These are phyloP conservation scores for Ladona fulva DNA, from an alignment of 1,140 invertebrate genomes.

Conservation along the genomic window DNA sequence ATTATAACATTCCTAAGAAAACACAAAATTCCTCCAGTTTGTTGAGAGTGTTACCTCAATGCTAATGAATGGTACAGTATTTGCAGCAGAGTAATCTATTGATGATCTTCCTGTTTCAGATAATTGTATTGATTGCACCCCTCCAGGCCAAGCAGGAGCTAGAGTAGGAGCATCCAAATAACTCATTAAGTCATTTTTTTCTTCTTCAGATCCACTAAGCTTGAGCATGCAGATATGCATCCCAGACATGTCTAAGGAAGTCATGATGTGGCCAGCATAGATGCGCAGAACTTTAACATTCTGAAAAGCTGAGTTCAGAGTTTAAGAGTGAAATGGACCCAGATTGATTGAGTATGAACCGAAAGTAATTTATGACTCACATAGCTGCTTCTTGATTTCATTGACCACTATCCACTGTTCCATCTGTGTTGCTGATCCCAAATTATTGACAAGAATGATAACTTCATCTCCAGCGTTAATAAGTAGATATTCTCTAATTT, in stretches of 20 bases:
- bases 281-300: constrained; percentile 49
- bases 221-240: constrained; percentile 63
- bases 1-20: too few relatives aligned
- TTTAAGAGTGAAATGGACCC: not conserved
- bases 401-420: constrained; percentile 66
- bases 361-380: constrained; percentile 33
- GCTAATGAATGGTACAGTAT: not conserved
- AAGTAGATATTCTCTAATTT: constrained; percentile 42
- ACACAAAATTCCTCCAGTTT: too few relatives aligned
- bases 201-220: constrained; percentile 37
- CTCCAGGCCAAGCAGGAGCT: constrained; percentile 51
- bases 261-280: constrained; percentile 64
- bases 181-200: constrained; percentile 37
- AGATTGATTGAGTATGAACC: constrained; percentile 13
- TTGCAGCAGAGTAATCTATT: too few relatives aligned
- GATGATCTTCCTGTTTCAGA: constrained; percentile 17
- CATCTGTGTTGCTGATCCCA: constrained; percentile 64
- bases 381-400: constrained; percentile 53
- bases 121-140: constrained; percentile 18
- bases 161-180: constrained; percentile 49
- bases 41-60: not conserved
- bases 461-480: constrained; percentile 45
- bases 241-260: constrained; percentile 73
- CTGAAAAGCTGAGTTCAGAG: constrained; percentile 32
- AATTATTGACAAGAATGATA: constrained; percentile 66